Evolutionary conservation across 1,140 invertebrate species (phyloP), one percentile per base, ranked within the genome.

Genomic region (Lasioglossum albipes): DNA sequence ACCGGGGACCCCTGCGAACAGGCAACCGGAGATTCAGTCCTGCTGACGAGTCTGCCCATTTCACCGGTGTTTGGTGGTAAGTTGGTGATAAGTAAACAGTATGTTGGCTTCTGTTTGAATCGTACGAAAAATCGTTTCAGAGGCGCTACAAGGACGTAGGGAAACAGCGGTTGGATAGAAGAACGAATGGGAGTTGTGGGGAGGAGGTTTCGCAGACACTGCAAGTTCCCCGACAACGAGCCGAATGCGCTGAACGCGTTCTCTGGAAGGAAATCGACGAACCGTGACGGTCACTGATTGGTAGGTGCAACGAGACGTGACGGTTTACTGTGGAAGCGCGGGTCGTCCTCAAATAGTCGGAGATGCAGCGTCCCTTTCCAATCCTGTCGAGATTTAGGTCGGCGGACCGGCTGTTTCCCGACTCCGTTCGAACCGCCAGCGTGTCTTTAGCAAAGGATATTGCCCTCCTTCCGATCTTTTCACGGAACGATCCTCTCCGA

Each of bases 211-310:
- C 69, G 61, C 61, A 54, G 59, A 72, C 76, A 42, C 27, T 9
- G 76, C 76, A 65, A 72, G 36, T 45, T 12, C 36, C 1, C 66
- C 6, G 18, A 27, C 36, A 12, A 41, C 42, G 36, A 45, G 41
- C 0, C 65, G 65, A 57, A 69, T 36, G 76, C 45, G 69, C 31
- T 65, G 71, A 79, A 72, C 18, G 76, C n/a, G 42, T 31, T n/a
- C 45, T 7, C 27, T 31, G 45, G 27, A 45, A 65, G 65, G 41
- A 69, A 81, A 41, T 81, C 73, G 73, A 9, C 42, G 64, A 67
- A 69, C 45, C 79, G 79, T 69, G 73, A 76, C 57, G 54, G 52
- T 69, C 57, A 5, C 66, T 76, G 79, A 81, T 81, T 81, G 79
- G 49, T 36, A 36, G 42, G 45, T 62, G 45, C 64, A 36, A 42